Percentiles rank a stretch among this genome's conserved stretches.
These are phyloP conservation scores for Sardinella longiceps DNA, from an alignment of 2,797 vertebrate genomes.

Conservation along the genomic window DNA sequence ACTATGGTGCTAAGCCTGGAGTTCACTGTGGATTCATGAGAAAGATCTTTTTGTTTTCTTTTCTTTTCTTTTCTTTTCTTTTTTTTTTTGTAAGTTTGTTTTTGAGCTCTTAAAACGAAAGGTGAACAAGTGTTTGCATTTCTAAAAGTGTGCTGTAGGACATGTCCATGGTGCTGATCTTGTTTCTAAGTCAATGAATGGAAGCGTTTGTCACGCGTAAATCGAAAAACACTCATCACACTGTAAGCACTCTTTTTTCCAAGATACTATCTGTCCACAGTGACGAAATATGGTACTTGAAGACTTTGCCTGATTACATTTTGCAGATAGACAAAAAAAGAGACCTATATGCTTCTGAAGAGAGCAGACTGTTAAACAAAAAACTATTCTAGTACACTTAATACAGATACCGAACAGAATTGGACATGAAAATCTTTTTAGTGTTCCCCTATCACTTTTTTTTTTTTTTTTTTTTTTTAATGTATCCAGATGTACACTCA, in stretches of 20 bases:
- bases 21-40: slow-evolving; percentile 70
- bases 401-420: slow-evolving; percentile 10
- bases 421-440: slow-evolving; percentile 47
- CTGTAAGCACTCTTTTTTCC: too few species aligned
- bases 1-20: slow-evolving; percentile 71
- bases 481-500: slow-evolving; percentile 56
- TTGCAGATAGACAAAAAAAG: slow-evolving; percentile 61
- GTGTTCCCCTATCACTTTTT: slow-evolving; percentile 54
- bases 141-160: slow-evolving; percentile 57
- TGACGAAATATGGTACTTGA: slow-evolving; percentile 69
- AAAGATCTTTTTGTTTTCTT: slow-evolving; percentile 42
- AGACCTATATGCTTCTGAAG: slow-evolving; percentile 65
- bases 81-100: slow-evolving; percentile 56
- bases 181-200: slow-evolving; percentile 45
- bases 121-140: slow-evolving; percentile 65
- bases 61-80: slow-evolving; percentile 53
- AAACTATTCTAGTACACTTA: slow-evolving; percentile 44
- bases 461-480: slow-evolving; percentile 52
- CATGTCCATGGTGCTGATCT: slow-evolving; percentile 77
- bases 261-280: slow-evolving; percentile 54
- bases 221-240: slow-evolving; percentile 19
- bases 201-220: slow-evolving; percentile 59
- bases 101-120: slow-evolving; percentile 67
- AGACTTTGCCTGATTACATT: slow-evolving; percentile 58
- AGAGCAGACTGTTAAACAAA: slow-evolving; percentile 73